Base-by-base conservation (phyloP, 2,888 invertebrate genomes). In the Aphrophora alni region DNA sequence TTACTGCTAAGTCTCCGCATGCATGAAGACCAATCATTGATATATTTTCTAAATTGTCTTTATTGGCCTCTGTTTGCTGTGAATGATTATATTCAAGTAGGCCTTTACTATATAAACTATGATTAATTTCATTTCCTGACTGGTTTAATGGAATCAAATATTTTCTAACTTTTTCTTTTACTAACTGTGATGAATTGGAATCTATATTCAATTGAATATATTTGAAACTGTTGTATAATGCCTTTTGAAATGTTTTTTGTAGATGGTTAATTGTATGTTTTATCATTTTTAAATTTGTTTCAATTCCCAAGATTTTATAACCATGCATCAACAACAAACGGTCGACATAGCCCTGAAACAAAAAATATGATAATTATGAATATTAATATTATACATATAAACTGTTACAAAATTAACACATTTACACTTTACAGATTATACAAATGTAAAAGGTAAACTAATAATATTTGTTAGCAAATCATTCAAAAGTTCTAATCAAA, bases 21-120 rank as follows among this genome's bases (percentile, higher is more conserved):
- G 78, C 51, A 28, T 78, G 78, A 10, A 78, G 73, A 10, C 78
- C 78, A 21, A 78, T 78, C 78, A 78, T 78, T 14, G 59, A 78
- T 1, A 78, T 14, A 14, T 14, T 44, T 14, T 44, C 17, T 7
- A 14, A 44, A 44, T 14, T 44, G 17, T 2, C 17, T 4, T 4
- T 7, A 33, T 33, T 7, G 14, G 5, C 14, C 17, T 14, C 44
- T 44, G 17, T 14, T 10, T 44, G 5, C 17, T 44, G 12, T 7
- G 17, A 44, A 44, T 44, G 44, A 2, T 7, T 14, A 44, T 44
- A 5, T 44, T 7, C 44, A 2, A 44, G 2, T 14, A 2, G 5
- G 17, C 44, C 14, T 10, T 44, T 14, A 10, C 33, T 33, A 44
- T 14, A 44, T 2, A 10, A 2, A 10, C 14, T 5, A 5, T 44